These are phyloP conservation scores for Mormyrus hasselquistii DNA, from an alignment of 2,797 vertebrate genomes.

Conservation along the genomic window DNA sequence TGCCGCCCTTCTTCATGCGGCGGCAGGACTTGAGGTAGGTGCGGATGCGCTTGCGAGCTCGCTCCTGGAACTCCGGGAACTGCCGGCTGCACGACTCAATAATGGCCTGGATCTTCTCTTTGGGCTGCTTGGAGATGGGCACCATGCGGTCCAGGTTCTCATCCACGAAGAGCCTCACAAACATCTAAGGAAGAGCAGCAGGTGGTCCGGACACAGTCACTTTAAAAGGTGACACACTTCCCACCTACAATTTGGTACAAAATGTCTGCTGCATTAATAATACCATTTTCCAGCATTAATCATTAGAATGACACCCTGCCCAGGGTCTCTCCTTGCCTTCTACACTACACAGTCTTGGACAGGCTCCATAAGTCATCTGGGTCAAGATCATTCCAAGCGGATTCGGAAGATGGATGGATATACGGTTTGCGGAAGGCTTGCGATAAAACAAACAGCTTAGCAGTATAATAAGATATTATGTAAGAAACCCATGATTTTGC, in stretches of 20 bases:
- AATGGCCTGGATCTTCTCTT: constrained; percentile 99
- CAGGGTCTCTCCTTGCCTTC: not conserved
- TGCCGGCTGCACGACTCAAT: constrained; percentile 95
- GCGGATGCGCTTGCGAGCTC: constrained; percentile 93
- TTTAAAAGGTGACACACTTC: not conserved
- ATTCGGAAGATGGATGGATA: not conserved
- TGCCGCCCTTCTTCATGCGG: constrained; percentile 95
- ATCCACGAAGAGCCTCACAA: constrained; percentile 92
- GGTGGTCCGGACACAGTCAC: not conserved
- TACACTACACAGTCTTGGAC: not conserved
- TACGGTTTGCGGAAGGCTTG: constrained; percentile 14
- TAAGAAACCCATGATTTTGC: not conserved
- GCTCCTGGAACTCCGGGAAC: constrained; percentile 96
- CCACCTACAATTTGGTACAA: not conserved
- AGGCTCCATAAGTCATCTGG: not conserved
- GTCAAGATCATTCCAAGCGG: not conserved
- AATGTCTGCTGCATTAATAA: not conserved
- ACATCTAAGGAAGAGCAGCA: constrained; percentile 68
- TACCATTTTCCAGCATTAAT: not conserved
- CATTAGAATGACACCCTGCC: not conserved
- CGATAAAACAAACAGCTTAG: not conserved
- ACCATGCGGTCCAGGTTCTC: constrained; percentile 98
- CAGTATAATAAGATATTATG: not conserved
- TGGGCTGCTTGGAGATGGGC: constrained; percentile 98
- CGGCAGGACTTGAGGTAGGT: constrained; percentile 99